These are phyloP conservation scores for Lithophane semibrunnea DNA, from an alignment of 2,888 invertebrate species.

Conservation along the genomic window DNA sequence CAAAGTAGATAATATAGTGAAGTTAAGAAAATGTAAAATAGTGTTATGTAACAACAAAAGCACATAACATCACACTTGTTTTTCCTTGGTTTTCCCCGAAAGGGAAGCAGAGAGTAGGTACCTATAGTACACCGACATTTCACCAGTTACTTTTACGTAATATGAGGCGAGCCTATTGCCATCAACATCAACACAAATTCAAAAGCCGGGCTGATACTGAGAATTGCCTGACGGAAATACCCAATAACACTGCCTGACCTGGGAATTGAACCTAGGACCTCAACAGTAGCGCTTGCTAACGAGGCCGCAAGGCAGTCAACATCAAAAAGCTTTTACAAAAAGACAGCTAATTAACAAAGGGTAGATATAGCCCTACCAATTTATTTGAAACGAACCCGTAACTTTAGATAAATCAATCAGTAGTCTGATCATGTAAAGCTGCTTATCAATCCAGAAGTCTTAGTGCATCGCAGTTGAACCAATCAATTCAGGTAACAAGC, in stretches of 20 bases:
- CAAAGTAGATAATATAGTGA: neutral
- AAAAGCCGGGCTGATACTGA: neutral
- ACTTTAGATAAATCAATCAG: neutral
- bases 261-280: neutral
- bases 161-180: neutral
- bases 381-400: neutral
- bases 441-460: neutral
- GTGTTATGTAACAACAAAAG: neutral
- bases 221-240: neutral
- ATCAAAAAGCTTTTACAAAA: too few species aligned
- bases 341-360: neutral
- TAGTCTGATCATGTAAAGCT: neutral
- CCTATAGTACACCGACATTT: too few species aligned
- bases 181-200: neutral
- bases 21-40: neutral
- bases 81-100: neutral
- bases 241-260: neutral
- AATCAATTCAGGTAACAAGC: conserved; percentile 23
- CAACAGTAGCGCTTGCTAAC: neutral
- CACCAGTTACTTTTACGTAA: neutral
- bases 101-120: neutral
- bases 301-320: neutral
- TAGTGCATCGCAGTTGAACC: neutral
- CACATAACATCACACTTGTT: neutral
- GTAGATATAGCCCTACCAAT: neutral